Evolutionary conservation across 2,888 invertebrate species (phyloP).

Genomic region (Acronicta aceris): DNA sequence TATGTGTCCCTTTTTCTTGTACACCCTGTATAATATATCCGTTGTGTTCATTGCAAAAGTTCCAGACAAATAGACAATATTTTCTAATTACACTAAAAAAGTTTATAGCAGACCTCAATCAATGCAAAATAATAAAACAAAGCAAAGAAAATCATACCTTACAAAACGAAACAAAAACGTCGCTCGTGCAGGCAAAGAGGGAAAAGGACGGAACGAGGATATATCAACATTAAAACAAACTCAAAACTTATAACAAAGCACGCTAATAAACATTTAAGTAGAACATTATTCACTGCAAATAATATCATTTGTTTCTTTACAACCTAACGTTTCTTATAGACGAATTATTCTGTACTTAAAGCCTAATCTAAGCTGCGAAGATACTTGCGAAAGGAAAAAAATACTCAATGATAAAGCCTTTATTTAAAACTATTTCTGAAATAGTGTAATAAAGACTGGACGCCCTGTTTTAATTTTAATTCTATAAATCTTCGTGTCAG

Average conservation of each 20-base stretch:
- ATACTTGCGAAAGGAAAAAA: slow-evolving; percentile 64
- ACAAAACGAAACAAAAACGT: slow-evolving; percentile 74
- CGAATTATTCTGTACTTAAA: slow-evolving; percentile 79
- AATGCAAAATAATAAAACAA: slow-evolving; percentile 52
- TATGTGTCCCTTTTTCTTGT: too few species aligned
- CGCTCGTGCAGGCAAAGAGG: slow-evolving; percentile 80
- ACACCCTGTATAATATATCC: too few species aligned
- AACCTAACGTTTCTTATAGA: slow-evolving; percentile 74
- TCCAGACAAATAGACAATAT: too few species aligned
- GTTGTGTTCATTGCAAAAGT: too few species aligned
- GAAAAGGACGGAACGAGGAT: slow-evolving; percentile 78
- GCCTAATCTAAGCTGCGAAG: slow-evolving; percentile 71
- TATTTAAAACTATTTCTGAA: slow-evolving; percentile 82
- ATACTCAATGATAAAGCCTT: slow-evolving; percentile 71
- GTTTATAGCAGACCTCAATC: slow-evolving; percentile 27
- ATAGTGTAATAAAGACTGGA: slow-evolving; percentile 83
- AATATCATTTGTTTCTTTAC: slow-evolving; percentile 78
- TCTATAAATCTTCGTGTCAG: slow-evolving; percentile 18
- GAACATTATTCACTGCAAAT: slow-evolving; percentile 67
- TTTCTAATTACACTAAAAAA: slow-evolving; percentile 2
- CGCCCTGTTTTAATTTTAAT: slow-evolving; percentile 56
- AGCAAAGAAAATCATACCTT: slow-evolving; percentile 80
- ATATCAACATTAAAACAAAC: slow-evolving; percentile 62
- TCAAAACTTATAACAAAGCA: slow-evolving; percentile 67
- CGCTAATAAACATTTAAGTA: slow-evolving; percentile 73